Evolutionary conservation across 2,113 vertebrate species (phyloP), one percentile per base, ranked within the genome.

Genomic region (Pseudopipra pipra): DNA sequence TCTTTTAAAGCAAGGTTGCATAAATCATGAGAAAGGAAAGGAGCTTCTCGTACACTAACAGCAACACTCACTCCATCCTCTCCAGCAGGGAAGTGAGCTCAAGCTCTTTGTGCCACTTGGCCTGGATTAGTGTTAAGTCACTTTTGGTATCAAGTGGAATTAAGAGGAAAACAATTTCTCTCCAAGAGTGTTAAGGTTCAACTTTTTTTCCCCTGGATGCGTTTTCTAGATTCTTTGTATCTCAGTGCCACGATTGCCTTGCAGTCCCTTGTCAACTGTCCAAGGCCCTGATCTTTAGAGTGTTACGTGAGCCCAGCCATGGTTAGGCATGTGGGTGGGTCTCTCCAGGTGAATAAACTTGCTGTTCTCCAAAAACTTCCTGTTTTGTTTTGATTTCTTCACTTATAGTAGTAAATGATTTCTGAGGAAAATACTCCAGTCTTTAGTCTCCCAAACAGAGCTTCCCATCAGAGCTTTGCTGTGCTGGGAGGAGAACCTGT

Each of bases 1-100:
- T 59, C 95, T 73, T 71, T 71, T 81, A 96, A 94, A 86, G 41
- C 3, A 21, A 97, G 93, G 94, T 97, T 97, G 95, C 35, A 62
- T 96, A 98, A 98, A 97, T 97, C 88, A 94, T 96, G 89, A 93
- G 96, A 96, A 97, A 97, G 93, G 77, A 97, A 85, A 96, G 54
- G 55, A 92, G 73, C 80, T 96, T 96, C 95, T 97, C 58, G 22
- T 94, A 92, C 62, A 91, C 87, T 63, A 51, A 46, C 81, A 96
- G 87, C 85, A 95, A 81, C 77, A 79, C 91, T 97, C 78, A 59
- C 77, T 96, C 87, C 87, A 90, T 94, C 84, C 87, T 97, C 86
- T 96, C 77, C 89, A 96, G 95, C 79, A 93, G 72, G 96, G 79
- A 96, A 96, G 91, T 70, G 95, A 97, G 94, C 90, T 90, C 89